Evolutionary conservation across 2,113 vertebrate species (phyloP).

Genomic region (Dolichotis patagonum): DNA sequence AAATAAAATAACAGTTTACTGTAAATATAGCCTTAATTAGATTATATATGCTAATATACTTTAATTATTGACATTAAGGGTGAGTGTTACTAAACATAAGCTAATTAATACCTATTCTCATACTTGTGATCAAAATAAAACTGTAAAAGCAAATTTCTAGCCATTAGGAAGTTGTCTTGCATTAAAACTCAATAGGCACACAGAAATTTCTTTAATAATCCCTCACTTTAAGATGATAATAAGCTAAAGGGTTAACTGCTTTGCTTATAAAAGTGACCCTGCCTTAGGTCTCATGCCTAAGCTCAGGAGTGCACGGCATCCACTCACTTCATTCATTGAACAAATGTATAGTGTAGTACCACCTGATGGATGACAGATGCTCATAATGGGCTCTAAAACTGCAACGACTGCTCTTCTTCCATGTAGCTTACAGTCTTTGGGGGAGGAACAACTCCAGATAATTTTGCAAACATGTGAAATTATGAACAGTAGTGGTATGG

Average conservation of each 20-base stretch:
- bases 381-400: not conserved
- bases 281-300: not conserved
- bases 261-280: not conserved
- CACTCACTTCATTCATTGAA: not conserved
- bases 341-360: not conserved
- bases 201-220: slow-evolving; percentile 16
- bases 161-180: not conserved
- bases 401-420: not conserved
- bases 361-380: not conserved
- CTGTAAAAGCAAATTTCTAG: slow-evolving; percentile 22
- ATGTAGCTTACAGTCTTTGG: not conserved
- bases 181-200: slow-evolving; percentile 21
- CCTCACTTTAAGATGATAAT: slow-evolving; percentile 26
- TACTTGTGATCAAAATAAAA: slow-evolving; percentile 19
- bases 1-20: not conserved
- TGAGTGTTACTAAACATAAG: not conserved
- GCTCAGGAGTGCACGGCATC: not conserved
- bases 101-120: slow-evolving; percentile 42
- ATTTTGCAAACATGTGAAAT: not conserved
- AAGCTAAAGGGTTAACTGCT: not conserved
- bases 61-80: slow-evolving; percentile 35
- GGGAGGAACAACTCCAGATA: not conserved
- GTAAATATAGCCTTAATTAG: slow-evolving; percentile 43
- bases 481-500: not conserved
- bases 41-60: slow-evolving; percentile 24